Conservation (phyloP, 2,888 invertebrate genomes). For the Ornithoptera priamus region DNA sequence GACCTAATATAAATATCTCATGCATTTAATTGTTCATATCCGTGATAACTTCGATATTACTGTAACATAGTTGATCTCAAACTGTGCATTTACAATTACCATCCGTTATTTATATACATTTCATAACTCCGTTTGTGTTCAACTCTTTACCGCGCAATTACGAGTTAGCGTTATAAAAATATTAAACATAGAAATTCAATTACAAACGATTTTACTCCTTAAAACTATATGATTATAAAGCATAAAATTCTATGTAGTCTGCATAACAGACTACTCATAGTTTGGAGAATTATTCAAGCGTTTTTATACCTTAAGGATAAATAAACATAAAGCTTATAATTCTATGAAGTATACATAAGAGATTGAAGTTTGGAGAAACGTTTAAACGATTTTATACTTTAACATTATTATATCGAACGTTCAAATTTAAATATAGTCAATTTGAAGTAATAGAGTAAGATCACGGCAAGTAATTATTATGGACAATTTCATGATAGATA, state of each 20-base stretch:
- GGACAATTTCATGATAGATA: slow-evolving; percentile 20
- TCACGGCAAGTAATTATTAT: slow-evolving; percentile 17
- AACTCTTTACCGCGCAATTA: slow-evolving; percentile 20
- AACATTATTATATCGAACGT: fast-evolving
- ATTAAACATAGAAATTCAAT: neutral
- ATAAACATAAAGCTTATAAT: too few relatives aligned
- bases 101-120: slow-evolving; percentile 10
- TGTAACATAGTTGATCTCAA: too few relatives aligned
- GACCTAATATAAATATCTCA: too few relatives aligned
- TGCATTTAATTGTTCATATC: too few relatives aligned
- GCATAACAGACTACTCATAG: too few relatives aligned
- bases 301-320: neutral
- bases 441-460: neutral
- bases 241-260: too few relatives aligned
- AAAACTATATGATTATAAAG: too few relatives aligned
- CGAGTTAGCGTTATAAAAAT: neutral
- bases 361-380: too few relatives aligned
- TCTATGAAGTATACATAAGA: too few relatives aligned
- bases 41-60: too few relatives aligned
- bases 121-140: slow-evolving; percentile 15
- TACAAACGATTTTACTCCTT: neutral
- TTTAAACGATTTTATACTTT: too few relatives aligned
- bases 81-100: slow-evolving; percentile 5
- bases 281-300: neutral
- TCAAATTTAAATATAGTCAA: too few relatives aligned